Base-by-base conservation (phyloP, 1,140 invertebrate species). In the Zaprionus capensis region DNA sequence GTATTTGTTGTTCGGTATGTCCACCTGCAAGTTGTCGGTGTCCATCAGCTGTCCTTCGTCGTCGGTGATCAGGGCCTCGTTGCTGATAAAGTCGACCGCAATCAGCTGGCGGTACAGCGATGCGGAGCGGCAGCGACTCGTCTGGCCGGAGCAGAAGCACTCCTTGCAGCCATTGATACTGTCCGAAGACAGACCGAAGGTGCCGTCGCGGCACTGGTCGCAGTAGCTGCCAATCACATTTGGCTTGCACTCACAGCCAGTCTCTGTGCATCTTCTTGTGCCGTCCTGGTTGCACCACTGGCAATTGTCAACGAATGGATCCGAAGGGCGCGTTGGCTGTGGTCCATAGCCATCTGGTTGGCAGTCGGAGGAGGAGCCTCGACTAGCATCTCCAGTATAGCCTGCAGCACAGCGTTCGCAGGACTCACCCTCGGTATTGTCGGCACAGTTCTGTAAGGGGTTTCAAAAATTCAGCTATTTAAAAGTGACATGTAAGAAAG, bases 111-210 rank as follows among this genome's bases (percentile, higher is more conserved):
- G 92, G 59, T 95, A 96, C 1, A 96, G 92, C 26, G 66, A n/a
- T 0, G 91, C 90, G 0, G 91, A 80, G 11, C 95, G 94, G 91
- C 98, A 99, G 14, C 96, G 93, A 15, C 94, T 94, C 0, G 96
- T 95, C 11, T 98, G 95, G 6, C 97, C 97, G 71, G 97, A 99
- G 93, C 99, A 99, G 93, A 96, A 99, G 93, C 99, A 99, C 55
- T 96, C 93, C 49, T 95, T 94, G 92, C 99, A 99, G 5, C 99
- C 99, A 49, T 96, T 94, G 6, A 95, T 94, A 93, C 98, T 97
- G 15, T 93, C 87, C 1, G 85, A 88, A 11, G 96, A 95, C 1
- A 99, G 93, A 61, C 97, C 96, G 91, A 97, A 99, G 5, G 96
- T 98, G 2, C 97, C 97, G 12, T 94, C 93, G 34, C 96, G 94